Base-by-base conservation (phyloP, 2,113 vertebrate species). In the Microcebus ravelobensis region DNA sequence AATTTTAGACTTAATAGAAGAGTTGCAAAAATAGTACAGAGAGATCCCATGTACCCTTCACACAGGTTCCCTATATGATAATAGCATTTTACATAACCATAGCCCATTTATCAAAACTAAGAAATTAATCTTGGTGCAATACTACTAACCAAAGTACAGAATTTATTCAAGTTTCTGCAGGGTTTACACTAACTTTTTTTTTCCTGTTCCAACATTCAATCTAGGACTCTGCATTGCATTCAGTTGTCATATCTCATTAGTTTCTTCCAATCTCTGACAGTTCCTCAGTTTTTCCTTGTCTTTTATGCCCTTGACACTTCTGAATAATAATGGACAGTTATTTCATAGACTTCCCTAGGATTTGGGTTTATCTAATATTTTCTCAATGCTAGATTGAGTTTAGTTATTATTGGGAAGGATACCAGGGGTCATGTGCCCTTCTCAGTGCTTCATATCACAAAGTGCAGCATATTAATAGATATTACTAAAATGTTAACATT, bases 1-100 rank as follows among this genome's bases (percentile, higher is more conserved):
- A 90, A 73, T 55, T 89, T 94, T 77, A 86, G 36, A 73, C 63
- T 48, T 87, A 76, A 61, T 81, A 59, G 52, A 70, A 92, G 63
- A 87, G 68, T 50, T 92, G 18, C 23, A 96, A 92, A 95, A 68
- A 67, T 17, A 83, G 57, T 48, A 68, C 0, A 70, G 27, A 79
- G 71, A 71, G 82, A 81, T 89, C n/a, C 36, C 55, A 65, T 55
- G 45, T 50, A 76, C 5, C 11, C 55, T 90, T 91, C 48, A 91
- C 25, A 11, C 25, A 85, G 45, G 48, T 71, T 97, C 74, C 61
- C 20, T 48, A 81, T 84, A 34, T 9, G 18, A 63, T 39, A 89
- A 63, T 39, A 89, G 65, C 42, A 77, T 23, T 36, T 87, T 81
- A 65, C 13, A 87, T 68, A 81, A 81, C 4, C 36, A 45, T 0